Evolutionary conservation across 1,140 invertebrate genomes (phyloP), one percentile per base, ranked within the genome.

Genomic region (Temnothorax nylanderi): DNA sequence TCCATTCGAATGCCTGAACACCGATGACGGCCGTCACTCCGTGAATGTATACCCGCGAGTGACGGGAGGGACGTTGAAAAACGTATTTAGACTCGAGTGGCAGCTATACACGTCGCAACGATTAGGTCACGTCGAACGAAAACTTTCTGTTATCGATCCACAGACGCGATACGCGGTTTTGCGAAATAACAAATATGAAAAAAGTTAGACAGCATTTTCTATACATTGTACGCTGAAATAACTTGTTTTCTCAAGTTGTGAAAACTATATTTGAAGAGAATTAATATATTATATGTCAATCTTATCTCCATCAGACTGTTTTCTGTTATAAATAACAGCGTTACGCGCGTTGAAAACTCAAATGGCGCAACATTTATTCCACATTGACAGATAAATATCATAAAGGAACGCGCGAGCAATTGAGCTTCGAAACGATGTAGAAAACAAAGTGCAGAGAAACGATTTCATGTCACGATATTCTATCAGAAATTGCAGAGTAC

Each of bases 11-110:
- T 87, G 76, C 67, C 60, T 1, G 77, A 84, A 76, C 44, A 81
- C 44, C 89, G 60, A 88, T 87, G 89, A 90, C 89, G 77, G 82
- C 56, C 89, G 49, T 65, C 69, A 54, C 18, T 84, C 80, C n/a
- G 67, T 60, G 82, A 86, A 88, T 82, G 72, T 84, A 60, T 34
- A 58, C 37, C 44, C 44, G 44, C 44, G 44, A 85, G 41, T 67
- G 78, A 87, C 64, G 76, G 44, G 10, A 72, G 85, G 71, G 47
- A 82, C 54, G 69, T 62, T 75, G 80, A 84, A 75, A 84, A 84
- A 84, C 69, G 80, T 84, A 84, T 84, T 84, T 84, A 84, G 69
- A 84, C 26, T 75, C 41, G 80, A 84, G 80, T 75, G 80, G 54
- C 67, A 60, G 69, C 56, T 37, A 74, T 84, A 84, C 56, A 75